Base-by-base conservation (phyloP, 2,797 vertebrate species). In the Varecia variegata region DNA sequence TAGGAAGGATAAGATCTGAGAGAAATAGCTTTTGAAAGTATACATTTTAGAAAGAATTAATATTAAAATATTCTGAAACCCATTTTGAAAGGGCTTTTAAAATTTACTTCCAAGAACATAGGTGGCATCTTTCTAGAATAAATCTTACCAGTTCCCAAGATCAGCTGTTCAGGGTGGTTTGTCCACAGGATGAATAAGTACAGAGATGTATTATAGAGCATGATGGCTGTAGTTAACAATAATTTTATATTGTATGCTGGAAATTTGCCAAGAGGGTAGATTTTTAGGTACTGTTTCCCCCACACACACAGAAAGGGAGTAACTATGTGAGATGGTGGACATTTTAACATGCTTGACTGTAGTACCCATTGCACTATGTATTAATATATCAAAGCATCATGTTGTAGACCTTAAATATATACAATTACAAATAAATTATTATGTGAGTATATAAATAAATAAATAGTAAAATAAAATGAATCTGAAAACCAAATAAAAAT, bases 1-100 rank as follows among this genome's bases (percentile, higher is more conserved):
- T 6, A 73, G 21, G 2, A 71, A 81, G 3, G 2, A 54, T 43
- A 15, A 17, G 9, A n/a, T 73, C 13, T 17, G 30, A 79, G 12
- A n/a, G 87, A 52, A 97, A 84, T 83, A 25, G 81, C 92, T 98
- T 81, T 85, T 40, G 12, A 60, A 84, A 86, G 6, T 5, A 30
- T 84, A 8, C 13, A 20, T 14, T 67, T 93, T 47, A 60, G 50
- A 70, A 88, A 81, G 6, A 94, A 74, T 62, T 47, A 20, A 60
- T 68, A n/a, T 20, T 81, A 56, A 73, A 80, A 35, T 92, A 73
- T 67, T 67, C 47, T 60, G 12, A 93, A n/a, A 27, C 2, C 7
- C 18, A 20, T 70, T 14, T 12, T 76, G 5, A 77, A 81, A 52
- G 2, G 17, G 1, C 1, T 52, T 79, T 47, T 43, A 38, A 3